phyloP scores from a whole-genome alignment of 2,113 vertebrate species.

The Chauna torquata region DNA sequence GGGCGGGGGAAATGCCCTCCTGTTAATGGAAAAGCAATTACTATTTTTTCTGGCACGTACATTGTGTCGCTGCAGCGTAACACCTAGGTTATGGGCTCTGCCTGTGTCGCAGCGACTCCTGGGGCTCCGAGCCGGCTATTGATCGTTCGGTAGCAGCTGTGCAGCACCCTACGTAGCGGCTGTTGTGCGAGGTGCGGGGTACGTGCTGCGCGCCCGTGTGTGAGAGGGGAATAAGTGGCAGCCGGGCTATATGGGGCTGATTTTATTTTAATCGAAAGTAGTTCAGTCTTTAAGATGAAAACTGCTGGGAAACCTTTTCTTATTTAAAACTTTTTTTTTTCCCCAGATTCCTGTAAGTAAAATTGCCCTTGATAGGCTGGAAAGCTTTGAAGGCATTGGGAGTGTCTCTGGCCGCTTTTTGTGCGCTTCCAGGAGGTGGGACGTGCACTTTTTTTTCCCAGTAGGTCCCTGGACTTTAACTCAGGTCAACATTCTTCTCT shows the following conservation, averaged over 20 bases:
- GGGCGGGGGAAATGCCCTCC: neutral
- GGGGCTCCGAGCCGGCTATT: neutral
- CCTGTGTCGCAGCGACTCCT: fast-evolving
- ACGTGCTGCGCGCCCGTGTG: fast-evolving
- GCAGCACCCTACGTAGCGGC: fast-evolving
- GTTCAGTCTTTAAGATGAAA: neutral
- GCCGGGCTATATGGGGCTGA: too few relatives aligned
- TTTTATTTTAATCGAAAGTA: neutral
- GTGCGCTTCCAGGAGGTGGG: neutral
- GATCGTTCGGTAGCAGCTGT: neutral
- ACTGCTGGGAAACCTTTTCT: neutral
- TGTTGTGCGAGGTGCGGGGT: fast-evolving
- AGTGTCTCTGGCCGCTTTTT: neutral
- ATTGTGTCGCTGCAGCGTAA: neutral
- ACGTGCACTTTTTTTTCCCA: neutral
- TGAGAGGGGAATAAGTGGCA: too few relatives aligned
- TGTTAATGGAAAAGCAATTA: constrained; percentile 20
- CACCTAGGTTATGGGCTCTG: neutral
- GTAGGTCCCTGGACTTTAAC: neutral
- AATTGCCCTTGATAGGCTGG: neutral
- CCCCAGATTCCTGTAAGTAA: neutral
- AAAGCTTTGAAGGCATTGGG: fast-evolving
- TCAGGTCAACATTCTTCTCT: neutral
- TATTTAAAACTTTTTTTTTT: neutral
- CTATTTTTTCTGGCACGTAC: neutral